Evolutionary conservation across 1,140 invertebrate genomes (phyloP).

Genomic region (Zaprionus tsacasi): DNA sequence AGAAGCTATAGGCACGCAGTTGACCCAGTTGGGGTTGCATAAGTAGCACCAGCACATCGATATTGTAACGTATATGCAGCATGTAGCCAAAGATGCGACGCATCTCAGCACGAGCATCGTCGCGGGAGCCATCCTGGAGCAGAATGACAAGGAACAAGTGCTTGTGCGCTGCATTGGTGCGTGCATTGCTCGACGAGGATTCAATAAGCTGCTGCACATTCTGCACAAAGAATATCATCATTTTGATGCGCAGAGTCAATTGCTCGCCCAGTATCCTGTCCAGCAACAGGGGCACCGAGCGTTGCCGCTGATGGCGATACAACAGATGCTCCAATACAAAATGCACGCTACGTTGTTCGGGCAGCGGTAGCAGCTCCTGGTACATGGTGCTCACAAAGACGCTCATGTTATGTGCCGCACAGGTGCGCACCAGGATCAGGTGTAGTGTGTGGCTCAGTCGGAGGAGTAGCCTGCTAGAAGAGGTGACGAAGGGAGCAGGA

Average conservation of each 20-base stretch:
- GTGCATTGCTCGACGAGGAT: background rate
- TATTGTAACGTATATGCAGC: conserved; percentile 46
- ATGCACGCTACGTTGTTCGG: conserved; percentile 8
- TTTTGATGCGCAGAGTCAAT: background rate
- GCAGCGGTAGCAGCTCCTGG: conserved; percentile 17
- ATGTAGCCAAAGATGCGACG: conserved; percentile 48
- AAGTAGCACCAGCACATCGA: conserved; percentile 51
- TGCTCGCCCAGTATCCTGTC: background rate
- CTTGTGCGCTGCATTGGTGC: conserved; percentile 8
- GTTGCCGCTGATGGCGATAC: background rate
- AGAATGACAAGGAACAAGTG: conserved; percentile 33
- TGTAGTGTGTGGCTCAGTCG: conserved; percentile 15
- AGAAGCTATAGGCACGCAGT: conserved; percentile 29
- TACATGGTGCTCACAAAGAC: conserved; percentile 45
- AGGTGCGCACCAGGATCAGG: conserved; percentile 30
- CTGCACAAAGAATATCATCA: conserved; percentile 52
- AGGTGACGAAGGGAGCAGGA: background rate
- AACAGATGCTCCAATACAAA: conserved; percentile 22
- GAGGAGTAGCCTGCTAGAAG: no score
- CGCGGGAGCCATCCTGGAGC: background rate
- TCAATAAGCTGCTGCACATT: conserved; percentile 21
- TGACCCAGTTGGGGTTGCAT: background rate
- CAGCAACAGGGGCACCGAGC: conserved; percentile 42
- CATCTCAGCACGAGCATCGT: conserved; percentile 22
- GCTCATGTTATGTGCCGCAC: conserved; percentile 37